Evolutionary conservation across 30 jellyfish, hydroid and myxozoan species (phyloP).

Genomic region (Cassiopea andromeda): DNA sequence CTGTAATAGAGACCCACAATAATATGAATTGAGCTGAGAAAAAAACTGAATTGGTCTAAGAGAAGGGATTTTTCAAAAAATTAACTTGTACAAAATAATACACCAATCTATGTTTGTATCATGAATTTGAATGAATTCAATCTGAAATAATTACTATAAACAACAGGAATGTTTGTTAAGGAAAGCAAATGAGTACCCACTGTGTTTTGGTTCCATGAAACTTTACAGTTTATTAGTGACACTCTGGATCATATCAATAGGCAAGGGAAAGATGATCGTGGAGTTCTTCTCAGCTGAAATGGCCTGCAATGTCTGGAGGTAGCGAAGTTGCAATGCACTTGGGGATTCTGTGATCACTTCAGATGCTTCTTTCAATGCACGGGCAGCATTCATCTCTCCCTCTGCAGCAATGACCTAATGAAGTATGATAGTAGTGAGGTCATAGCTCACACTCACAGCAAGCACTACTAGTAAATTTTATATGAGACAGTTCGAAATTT

Average conservation of each 20-base stretch:
- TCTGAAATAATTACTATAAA: too few species aligned
- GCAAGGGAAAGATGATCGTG: constrained; percentile 92
- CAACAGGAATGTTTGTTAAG: neutral
- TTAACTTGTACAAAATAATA: too few species aligned
- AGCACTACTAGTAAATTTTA: too few species aligned
- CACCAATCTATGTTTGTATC: too few species aligned
- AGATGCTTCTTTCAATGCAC: constrained; percentile 92
- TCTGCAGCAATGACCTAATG: constrained; percentile 94
- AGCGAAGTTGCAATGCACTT: constrained; percentile 94
- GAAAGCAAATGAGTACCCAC: neutral
- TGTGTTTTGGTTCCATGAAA: neutral
- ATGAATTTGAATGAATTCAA: too few species aligned
- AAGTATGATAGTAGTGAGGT: neutral
- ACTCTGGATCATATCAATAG: constrained; percentile 75
- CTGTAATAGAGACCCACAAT: too few species aligned
- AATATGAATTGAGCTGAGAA: too few species aligned
- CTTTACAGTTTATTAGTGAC: constrained; percentile 38
- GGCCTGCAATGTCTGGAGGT: constrained; percentile 91
- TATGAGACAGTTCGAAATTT: too few species aligned
- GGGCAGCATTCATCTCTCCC: constrained; percentile 97
- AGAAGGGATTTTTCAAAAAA: too few species aligned
- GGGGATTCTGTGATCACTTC: constrained; percentile 95
- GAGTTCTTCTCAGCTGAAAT: constrained; percentile 97
- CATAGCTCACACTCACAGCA: too few species aligned
- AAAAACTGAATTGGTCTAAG: too few species aligned